Base-by-base conservation (phyloP, 1,140 invertebrate species). In the Lepeophtheirus salmonis region DNA sequence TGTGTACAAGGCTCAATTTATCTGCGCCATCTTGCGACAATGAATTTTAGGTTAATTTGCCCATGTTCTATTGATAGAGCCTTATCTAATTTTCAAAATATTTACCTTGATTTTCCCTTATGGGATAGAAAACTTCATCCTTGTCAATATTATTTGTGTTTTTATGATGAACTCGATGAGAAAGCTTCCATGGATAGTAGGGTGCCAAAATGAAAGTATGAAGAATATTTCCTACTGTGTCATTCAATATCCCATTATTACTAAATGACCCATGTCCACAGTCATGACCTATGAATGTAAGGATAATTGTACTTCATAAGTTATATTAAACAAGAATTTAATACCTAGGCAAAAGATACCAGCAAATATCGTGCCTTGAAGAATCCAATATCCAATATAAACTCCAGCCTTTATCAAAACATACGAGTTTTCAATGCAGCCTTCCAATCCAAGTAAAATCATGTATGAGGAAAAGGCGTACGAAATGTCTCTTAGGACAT, bases 131-230 rank as follows among this genome's bases (percentile, higher is more conserved):
- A n/a, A 50, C 49, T 50, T 50, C 49, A 12, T 50, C 49, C 12
- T 50, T 50, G 49, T 50, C 49, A 50, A 50, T 50, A 18, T 50
- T 50, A 18, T 20, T 20, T 10, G 49, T 50, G 49, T 50, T 50
- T 20, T 50, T 50, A 18, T 50, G 49, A 50, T 50, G 49, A 12
- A 17, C 16, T 3, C 49, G 49, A 50, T 50, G 49, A 50, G 49
- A 50, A 3, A 50, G 20, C 49, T 50, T 50, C 49, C 49, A 50
- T 17, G 49, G 49, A 50, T 50, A 50, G 20, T 50, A 50, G 20
- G 49, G 49, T 20, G 20, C 49, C 2, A 50, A 18, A 12, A 50
- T 50, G 49, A 50, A 17, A 18, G 49, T 50, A 18, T 50, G 49
- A n/a, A 50, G 16, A 10, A 50, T 17, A 10, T 50, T 50, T n/a